phyloP scores from a whole-genome alignment of 2,797 vertebrate genomes.

The Arrhamphus sclerolepis region DNA sequence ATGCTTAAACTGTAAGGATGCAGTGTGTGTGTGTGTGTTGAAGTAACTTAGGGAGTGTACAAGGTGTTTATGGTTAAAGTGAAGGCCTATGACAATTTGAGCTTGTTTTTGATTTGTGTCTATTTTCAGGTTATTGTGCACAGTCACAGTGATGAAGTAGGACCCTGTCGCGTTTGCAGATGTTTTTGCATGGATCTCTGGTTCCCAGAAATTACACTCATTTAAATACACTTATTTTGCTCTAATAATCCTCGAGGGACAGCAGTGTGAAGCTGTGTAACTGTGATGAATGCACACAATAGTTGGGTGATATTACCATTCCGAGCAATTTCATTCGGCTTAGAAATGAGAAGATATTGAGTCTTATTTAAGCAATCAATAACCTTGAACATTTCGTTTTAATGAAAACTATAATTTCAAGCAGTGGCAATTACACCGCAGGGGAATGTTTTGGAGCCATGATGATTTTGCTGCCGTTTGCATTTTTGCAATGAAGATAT shows the following conservation, averaged over 20 bases:
- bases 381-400: slow-evolving; percentile 83
- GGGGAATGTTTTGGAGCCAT: slow-evolving; percentile 81
- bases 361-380: slow-evolving; percentile 87
- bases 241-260: slow-evolving; percentile 76
- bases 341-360: slow-evolving; percentile 81
- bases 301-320: slow-evolving; percentile 80
- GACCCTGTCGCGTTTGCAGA: slow-evolving; percentile 59
- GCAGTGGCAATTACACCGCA: slow-evolving; percentile 81
- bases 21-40: not conserved
- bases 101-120: slow-evolving; percentile 43
- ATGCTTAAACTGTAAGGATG: too few species aligned
- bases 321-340: slow-evolving; percentile 77
- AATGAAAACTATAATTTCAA: slow-evolving; percentile 88
- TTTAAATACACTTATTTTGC: slow-evolving; percentile 80
- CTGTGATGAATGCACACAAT: slow-evolving; percentile 78
- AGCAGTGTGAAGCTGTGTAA: slow-evolving; percentile 63
- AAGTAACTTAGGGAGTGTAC: too few species aligned
- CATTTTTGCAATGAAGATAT: slow-evolving; percentile 85
- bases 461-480: slow-evolving; percentile 78
- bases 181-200: slow-evolving; percentile 66
- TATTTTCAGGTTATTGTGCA: slow-evolving; percentile 42
- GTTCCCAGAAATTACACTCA: slow-evolving; percentile 73
- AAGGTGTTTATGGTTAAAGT: slow-evolving; percentile 16
- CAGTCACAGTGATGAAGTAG: slow-evolving; percentile 55
- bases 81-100: slow-evolving; percentile 23